Evolutionary conservation across 2,888 invertebrate genomes (phyloP), one percentile per base, ranked within the genome.

Genomic region (Cephus runcator): DNA sequence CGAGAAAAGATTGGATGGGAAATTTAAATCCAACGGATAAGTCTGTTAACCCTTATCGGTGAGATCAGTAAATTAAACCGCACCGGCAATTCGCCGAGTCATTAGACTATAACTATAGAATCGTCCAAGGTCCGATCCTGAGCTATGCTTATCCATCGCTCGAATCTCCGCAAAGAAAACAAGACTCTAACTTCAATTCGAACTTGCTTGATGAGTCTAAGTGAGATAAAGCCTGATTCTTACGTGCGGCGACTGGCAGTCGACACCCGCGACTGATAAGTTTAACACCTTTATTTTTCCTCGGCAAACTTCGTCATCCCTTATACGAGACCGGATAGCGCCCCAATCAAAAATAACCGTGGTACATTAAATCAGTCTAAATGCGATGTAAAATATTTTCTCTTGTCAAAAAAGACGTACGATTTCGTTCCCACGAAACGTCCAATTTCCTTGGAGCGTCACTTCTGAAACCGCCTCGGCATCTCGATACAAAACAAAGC

Each of bases 171-270:
- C 81, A 84, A 87, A 87, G 84, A 84, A 84, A 87, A 84, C 81
- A 85, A 89, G 85, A 84, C 81, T 82, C 31, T 30, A 79, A 81
- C 85, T 86, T 85, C 88, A 87, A 88, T 89, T 84, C 86, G 88
- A 56, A 89, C 87, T 88, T 88, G 81, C 82, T 86, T 86, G 87
- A 89, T 87, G 87, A 88, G 87, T 83, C 83, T 35, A 56, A 56
- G 56, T 56, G 23, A 56, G 56, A 56, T 56, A 56, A 30, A 69
- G 35, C 74, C 33, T 36, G 35, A 35, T 77, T 56, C 74, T 34
- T 34, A 71, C 31, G 34, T 34, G 34, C 71, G 71, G 12, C 71
- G 30, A 34, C 11, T 11, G 71, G 11, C 71, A 30, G 30, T 71
- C 30, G 71, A 71, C 71, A 71, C 71, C 30, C 9, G 30, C n/a